These are phyloP conservation scores for Laticauda laticaudata DNA, from an alignment of 2,113 vertebrate species.

Conservation along the genomic window DNA sequence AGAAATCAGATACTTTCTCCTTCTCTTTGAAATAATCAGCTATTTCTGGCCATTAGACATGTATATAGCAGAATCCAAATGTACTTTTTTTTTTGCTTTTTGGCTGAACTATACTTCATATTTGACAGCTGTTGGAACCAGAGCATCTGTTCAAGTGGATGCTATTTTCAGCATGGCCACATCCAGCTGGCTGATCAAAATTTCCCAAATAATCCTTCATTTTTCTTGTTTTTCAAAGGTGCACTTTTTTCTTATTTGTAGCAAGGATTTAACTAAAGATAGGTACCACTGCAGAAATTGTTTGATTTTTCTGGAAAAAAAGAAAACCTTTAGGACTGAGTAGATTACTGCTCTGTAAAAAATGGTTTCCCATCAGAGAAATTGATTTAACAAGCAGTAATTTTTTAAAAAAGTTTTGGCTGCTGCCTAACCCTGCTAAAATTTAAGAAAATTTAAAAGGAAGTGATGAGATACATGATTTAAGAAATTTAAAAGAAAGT, in stretches of 20 bases:
- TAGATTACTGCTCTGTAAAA: conserved; percentile 41
- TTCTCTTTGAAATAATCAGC: conserved; percentile 22
- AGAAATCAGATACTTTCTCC: conserved; percentile 9
- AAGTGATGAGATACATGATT: not conserved
- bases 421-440: not conserved
- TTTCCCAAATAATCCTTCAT: conserved; percentile 38
- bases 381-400: conserved; percentile 39
- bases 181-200: conserved; percentile 38
- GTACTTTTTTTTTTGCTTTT: not conserved
- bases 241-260: conserved; percentile 4
- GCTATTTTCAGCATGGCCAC: conserved; percentile 26
- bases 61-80: not conserved
- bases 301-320: conserved; percentile 49
- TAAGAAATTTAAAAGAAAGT: not conserved
- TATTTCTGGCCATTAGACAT: conserved; percentile 10
- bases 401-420: not conserved
- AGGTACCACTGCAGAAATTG: not conserved
- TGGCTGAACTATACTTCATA: not conserved
- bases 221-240: conserved; percentile 36
- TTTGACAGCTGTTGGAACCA: conserved; percentile 13
- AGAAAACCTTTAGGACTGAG: conserved; percentile 42
- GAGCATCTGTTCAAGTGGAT: conserved; percentile 56
- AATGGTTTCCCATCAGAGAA: conserved; percentile 19
- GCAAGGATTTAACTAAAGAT: not conserved
- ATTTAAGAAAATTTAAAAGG: conserved; percentile 30